Conservation (phyloP, 1,140 invertebrate genomes). For the Aethina tumida region DNA sequence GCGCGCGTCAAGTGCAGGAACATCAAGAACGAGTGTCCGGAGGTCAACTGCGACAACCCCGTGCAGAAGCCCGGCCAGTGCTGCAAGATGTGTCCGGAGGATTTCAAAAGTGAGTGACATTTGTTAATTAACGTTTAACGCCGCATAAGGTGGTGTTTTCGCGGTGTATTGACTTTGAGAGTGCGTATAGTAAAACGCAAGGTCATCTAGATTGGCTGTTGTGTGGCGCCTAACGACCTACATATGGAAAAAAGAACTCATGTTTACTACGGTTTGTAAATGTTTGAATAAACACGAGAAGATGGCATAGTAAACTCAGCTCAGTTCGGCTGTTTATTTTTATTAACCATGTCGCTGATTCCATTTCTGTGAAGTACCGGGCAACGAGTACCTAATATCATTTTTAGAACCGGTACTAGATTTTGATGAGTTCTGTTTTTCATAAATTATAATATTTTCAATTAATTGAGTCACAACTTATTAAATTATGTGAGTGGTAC, state of each 20-base stretch:
- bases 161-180: constrained; percentile 8
- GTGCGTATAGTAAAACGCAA: constrained; percentile 10
- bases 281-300: no score
- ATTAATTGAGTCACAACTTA: no score
- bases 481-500: no score
- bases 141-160: constrained; percentile 4
- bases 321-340: no score
- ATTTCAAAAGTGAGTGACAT: constrained; percentile 56
- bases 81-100: constrained; percentile 80
- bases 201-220: constrained; percentile 12
- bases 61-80: constrained; percentile 74
- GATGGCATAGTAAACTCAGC: no score
- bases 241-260: constrained; percentile 13
- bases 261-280: constrained; percentile 13
- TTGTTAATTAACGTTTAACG: constrained; percentile 4
- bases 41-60: constrained; percentile 73
- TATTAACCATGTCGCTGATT: no score
- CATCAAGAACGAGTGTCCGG: constrained; percentile 84
- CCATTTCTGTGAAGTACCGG: no score
- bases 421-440: no score
- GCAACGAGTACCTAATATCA: no score
- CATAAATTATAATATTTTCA: no score
- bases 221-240: constrained; percentile 14
- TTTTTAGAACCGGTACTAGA: no score
- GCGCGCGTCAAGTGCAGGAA: constrained; percentile 78